Evolutionary conservation across 1,140 invertebrate species (phyloP).

Genomic region (Lordiphosa clarofinis): DNA sequence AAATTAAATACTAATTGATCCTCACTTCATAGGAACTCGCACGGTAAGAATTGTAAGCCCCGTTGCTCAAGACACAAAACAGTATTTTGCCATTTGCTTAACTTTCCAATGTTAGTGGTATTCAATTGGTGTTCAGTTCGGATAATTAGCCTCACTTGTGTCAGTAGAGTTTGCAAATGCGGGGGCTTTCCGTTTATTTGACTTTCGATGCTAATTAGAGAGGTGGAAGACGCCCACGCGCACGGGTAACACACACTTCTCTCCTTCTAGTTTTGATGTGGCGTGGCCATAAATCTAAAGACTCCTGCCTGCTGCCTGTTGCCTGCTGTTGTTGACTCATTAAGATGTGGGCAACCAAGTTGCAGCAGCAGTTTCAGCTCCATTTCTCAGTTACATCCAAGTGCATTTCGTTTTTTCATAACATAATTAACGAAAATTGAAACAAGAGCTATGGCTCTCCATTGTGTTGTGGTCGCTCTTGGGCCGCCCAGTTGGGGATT

Average conservation of each 20-base stretch:
- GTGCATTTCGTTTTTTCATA: conserved; percentile 35
- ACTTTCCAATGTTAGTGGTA: too few relatives aligned
- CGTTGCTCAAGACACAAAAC: too few relatives aligned
- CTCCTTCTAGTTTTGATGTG: conserved; percentile 12
- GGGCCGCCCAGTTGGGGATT: conserved; percentile 67
- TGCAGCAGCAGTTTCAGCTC: conserved; percentile 35
- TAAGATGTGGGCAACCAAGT: conserved; percentile 40
- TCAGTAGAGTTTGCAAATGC: conserved; percentile 24
- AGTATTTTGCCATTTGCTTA: too few relatives aligned
- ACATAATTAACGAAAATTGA: conserved; percentile 75
- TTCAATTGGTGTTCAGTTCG: neutral
- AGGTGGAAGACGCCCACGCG: conserved; percentile 30
- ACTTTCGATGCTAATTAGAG: conserved; percentile 58
- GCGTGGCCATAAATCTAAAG: conserved; percentile 60
- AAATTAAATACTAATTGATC: too few relatives aligned
- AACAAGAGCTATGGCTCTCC: conserved; percentile 48
- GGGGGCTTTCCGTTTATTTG: neutral
- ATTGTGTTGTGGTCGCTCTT: conserved; percentile 31
- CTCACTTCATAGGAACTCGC: too few relatives aligned
- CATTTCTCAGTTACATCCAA: conserved; percentile 18
- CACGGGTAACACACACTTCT: conserved; percentile 2
- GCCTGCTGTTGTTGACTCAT: conserved; percentile 42
- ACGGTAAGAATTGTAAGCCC: too few relatives aligned
- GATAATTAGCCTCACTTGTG: conserved; percentile 39
- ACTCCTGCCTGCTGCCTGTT: conserved; percentile 11